A percentile compares a stretch with the other conserved stretches of the same genome.
Conservation (phyloP, 2,797 vertebrate species). For the Gila robusta region DNA sequence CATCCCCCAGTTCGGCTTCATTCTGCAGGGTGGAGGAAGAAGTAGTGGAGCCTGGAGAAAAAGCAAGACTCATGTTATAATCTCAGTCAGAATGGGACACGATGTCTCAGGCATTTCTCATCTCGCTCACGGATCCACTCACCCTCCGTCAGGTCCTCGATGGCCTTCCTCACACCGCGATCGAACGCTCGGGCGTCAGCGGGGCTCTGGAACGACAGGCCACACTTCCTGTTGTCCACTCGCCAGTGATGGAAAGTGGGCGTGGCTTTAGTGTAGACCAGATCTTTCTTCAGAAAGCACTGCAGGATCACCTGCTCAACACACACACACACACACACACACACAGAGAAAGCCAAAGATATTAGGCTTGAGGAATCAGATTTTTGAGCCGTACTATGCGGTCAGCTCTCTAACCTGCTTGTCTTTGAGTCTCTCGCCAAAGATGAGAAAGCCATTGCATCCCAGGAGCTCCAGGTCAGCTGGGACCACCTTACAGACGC, state of each 20-base stretch:
- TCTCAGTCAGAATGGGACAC: not conserved
- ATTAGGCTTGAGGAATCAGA: not conserved
- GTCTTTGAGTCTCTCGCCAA: slow-evolving; percentile 94
- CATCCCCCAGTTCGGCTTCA: slow-evolving; percentile 93
- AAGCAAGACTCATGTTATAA: not conserved
- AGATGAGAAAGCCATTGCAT: slow-evolving; percentile 91
- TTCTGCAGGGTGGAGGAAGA: slow-evolving; percentile 96
- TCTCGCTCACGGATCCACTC: slow-evolving; percentile 41
- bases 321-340: slow-evolving; percentile 18
- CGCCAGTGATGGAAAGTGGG: slow-evolving; percentile 98
- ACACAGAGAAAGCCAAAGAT: not conserved
- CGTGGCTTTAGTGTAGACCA: slow-evolving; percentile 96
- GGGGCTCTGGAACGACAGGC: slow-evolving; percentile 95
- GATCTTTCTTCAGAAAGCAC: slow-evolving; percentile 94
- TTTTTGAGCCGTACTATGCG: not conserved
- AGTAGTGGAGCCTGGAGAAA: slow-evolving; percentile 89
- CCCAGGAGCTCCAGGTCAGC: slow-evolving; percentile 83
- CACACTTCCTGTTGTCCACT: slow-evolving; percentile 95
- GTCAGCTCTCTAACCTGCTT: slow-evolving; percentile 83
- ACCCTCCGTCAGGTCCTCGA: slow-evolving; percentile 97
- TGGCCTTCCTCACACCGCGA: slow-evolving; percentile 93
- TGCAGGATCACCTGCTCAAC: slow-evolving; percentile 88
- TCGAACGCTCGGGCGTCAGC: slow-evolving; percentile 93
- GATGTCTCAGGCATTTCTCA: not conserved
- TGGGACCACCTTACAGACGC: slow-evolving; percentile 91